phyloP scores from a whole-genome alignment of 2,113 vertebrate species.

The Strix aluco region DNA sequence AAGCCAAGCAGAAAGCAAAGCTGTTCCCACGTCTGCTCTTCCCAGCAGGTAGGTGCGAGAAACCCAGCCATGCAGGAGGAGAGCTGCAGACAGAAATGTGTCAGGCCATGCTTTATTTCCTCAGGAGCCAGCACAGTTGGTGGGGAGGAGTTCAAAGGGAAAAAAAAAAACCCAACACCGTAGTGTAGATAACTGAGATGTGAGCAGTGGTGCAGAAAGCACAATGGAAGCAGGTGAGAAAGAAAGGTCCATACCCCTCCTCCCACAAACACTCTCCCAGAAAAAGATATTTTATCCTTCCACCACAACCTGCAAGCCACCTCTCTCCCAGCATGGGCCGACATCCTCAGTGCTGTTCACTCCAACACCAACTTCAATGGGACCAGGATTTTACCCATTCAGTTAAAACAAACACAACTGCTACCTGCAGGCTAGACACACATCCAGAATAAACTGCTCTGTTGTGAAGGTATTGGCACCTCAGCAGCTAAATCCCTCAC shows the following conservation, averaged over 20 bases:
- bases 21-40: background rate
- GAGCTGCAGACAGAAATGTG: background rate
- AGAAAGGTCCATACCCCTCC: background rate
- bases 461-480: background rate
- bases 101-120: conserved; percentile 25
- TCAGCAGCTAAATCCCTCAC: background rate
- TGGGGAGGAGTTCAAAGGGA: background rate
- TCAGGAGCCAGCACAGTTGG: background rate
- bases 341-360: background rate
- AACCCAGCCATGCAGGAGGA: background rate
- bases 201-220: background rate
- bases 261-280: background rate
- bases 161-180: rapidly evolving
- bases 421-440: background rate
- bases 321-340: background rate
- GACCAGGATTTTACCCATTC: background rate
- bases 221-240: background rate
- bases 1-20: background rate
- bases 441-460: background rate
- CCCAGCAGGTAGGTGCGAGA: background rate
- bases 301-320: background rate
- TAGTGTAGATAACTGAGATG: background rate
- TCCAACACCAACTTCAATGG: rapidly evolving
- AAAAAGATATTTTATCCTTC: background rate
- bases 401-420: background rate